These are phyloP conservation scores for Stenodera caucasica DNA, from an alignment of 2,888 invertebrate genomes.

Conservation along the genomic window DNA sequence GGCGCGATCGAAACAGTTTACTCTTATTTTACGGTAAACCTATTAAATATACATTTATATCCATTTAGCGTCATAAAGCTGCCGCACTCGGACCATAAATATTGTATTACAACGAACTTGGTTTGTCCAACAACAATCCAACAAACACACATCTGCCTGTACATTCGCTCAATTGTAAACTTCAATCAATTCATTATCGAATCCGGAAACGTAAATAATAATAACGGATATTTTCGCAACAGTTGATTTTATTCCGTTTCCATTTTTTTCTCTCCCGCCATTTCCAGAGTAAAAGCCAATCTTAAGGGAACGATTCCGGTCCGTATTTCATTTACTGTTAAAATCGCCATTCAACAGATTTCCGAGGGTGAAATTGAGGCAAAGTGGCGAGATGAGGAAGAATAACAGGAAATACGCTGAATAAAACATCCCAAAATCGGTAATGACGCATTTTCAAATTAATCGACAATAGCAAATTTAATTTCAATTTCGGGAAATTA, in stretches of 20 bases:
- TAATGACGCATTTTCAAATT: not conserved
- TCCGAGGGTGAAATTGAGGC: conserved; percentile 1
- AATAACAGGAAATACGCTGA: not conserved
- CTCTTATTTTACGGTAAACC: conserved; percentile 47
- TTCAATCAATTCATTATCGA: conserved; percentile 17
- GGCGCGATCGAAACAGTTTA: conserved; percentile 40
- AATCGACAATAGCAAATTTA: not conserved
- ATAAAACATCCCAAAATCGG: not conserved
- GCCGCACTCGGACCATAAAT: conserved; percentile 45
- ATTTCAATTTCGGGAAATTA: not conserved
- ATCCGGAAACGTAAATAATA: not conserved
- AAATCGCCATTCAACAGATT: not conserved
- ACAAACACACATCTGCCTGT: conserved; percentile 8
- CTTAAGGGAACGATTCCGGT: conserved; percentile 1
- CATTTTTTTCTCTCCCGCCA: not conserved
- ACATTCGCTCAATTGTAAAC: conserved; percentile 14
- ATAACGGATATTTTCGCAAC: too few species aligned
- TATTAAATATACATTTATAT: conserved; percentile 50
- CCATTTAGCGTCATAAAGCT: conserved; percentile 47
- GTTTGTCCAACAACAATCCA: conserved; percentile 33
- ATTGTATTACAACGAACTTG: conserved; percentile 42
- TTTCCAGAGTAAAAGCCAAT: not conserved
- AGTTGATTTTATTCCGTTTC: not conserved
- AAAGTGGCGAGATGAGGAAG: not conserved
- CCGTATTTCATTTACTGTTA: not conserved